Evolutionary conservation across 2,888 invertebrate species (phyloP), one percentile per base, ranked within the genome.

Genomic region (Perithous albicinctus): DNA sequence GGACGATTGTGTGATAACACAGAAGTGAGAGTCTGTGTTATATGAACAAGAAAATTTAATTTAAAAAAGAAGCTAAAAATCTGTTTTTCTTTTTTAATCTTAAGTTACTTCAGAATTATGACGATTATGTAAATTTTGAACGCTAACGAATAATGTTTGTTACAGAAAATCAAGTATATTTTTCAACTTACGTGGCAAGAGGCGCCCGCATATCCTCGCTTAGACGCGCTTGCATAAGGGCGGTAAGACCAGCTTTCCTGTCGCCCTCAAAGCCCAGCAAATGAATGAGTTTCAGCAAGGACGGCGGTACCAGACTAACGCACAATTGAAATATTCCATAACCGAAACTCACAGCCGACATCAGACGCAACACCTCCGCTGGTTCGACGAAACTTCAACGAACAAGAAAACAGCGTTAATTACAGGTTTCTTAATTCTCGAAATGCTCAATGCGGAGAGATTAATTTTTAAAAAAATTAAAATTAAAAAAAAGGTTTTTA

Each of bases 1-100:
- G 93, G 3, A 96, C 94, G 48, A 96, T 95, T 15, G 96, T 95
- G 87, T 96, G 95, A 88, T 96, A 96, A 95, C 96, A 96, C 59
- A 96, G 89, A 18, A 92, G 78, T 15, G 90, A 86, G 18, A 90
- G 85, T 41, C 91, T 85, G 35, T 54, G 56, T 56, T 32, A 29
- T 23, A 43, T 23, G 12, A 29, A 51, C 20, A 18, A 26, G 41
- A 51, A 46, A 26, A 64, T 8, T 51, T 48, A 18, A 59, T 69
- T n/a, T 8, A 79, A 72, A 70, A n/a, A n/a, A n/a, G n/a, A n/a
- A n/a, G n/a, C n/a, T n/a, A n/a, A n/a, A n/a, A n/a, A n/a, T n/a
- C n/a, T n/a, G n/a, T n/a, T n/a, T n/a, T n/a, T n/a, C n/a, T n/a
- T n/a, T n/a, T n/a, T n/a, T n/a, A n/a, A n/a, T n/a, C n/a, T n/a